phyloP scores from a whole-genome alignment of 2,888 invertebrate genomes.

The Limnephilus lunatus region DNA sequence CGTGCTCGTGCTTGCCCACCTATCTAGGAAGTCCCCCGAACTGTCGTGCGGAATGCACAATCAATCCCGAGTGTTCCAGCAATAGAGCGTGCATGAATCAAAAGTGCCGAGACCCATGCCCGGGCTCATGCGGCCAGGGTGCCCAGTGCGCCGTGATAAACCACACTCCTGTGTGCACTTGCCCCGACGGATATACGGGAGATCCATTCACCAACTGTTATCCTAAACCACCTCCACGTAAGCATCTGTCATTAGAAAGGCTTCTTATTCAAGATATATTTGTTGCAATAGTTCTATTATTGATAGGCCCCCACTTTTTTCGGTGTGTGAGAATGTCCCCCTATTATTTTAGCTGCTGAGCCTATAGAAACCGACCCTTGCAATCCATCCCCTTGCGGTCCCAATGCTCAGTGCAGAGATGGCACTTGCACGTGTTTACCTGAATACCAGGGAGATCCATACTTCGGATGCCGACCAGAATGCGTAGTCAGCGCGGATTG shows the following conservation, averaged over 20 bases:
- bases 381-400: slow-evolving; percentile 84
- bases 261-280: too few species aligned
- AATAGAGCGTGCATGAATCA: slow-evolving; percentile 85
- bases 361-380: slow-evolving; percentile 79
- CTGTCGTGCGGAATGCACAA: slow-evolving; percentile 85
- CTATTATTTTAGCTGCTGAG: slow-evolving; percentile 48
- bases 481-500: slow-evolving; percentile 88
- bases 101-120: slow-evolving; percentile 85
- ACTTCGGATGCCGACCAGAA: slow-evolving; percentile 85
- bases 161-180: slow-evolving; percentile 84
- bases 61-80: slow-evolving; percentile 84
- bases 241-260: neutral
- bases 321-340: slow-evolving; percentile 54
- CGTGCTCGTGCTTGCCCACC: slow-evolving; percentile 81
- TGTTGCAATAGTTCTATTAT: neutral
- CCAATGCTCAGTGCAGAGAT: slow-evolving; percentile 80
- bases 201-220: slow-evolving; percentile 78
- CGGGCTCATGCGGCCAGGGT: slow-evolving; percentile 84
- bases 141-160: slow-evolving; percentile 82
- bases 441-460: slow-evolving; percentile 87
- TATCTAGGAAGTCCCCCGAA: slow-evolving; percentile 85
- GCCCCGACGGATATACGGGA: slow-evolving; percentile 78
- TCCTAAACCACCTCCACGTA: slow-evolving; percentile 73
- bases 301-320: slow-evolving; percentile 46
- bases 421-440: slow-evolving; percentile 84